Evolutionary conservation across 2,113 vertebrate species (phyloP), one percentile per base, ranked within the genome.

Genomic region (Tachysurus fulvidraco): DNA sequence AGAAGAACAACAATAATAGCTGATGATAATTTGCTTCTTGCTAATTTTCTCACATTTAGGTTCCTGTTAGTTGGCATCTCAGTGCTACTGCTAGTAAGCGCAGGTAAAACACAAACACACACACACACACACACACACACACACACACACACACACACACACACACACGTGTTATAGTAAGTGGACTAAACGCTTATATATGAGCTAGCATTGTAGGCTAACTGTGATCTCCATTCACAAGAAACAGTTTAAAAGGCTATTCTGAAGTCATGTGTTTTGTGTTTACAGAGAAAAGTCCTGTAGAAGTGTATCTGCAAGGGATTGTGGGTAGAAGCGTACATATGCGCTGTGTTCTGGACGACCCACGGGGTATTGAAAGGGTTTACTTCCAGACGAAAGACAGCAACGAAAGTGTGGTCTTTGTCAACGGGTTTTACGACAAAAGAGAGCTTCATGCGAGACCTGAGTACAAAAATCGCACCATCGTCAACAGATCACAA

Each of bases 401-500:
- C 4, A 4, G 0, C 4, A 4, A 11, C 4, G n/a, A 41, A 25
- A 25, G 0, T 0, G 3, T 0, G 0, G 25, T 1, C 0, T 90
- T 89, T 28, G 21, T 91, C 25, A 86, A 88, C 1, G 87, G 89
- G 0, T 83, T 78, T 80, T 41, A 89, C 54, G 1, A 0, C 12
- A 2, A 7, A 2, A 57, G 2, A 0, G 0, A 0, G 0, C 0
- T 84, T 0, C 0, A 2, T 0, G 17, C 60, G 0, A 0, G 0
- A 0, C 0, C 1, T 0, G 28, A 59, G 3, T 90, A 84, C 78
- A 6, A 0, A 25, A 55, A 83, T 23, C 86, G 90, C n/a, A 89
- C 89, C 4, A 9, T 8, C 5, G 5, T 88, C 17, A 57, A 80
- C 44, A 1, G 0, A 28, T 0, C 0, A 0, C 14, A 16, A 0